Conservation (phyloP, 2,113 vertebrate genomes). For the Ascaphus truei region DNA sequence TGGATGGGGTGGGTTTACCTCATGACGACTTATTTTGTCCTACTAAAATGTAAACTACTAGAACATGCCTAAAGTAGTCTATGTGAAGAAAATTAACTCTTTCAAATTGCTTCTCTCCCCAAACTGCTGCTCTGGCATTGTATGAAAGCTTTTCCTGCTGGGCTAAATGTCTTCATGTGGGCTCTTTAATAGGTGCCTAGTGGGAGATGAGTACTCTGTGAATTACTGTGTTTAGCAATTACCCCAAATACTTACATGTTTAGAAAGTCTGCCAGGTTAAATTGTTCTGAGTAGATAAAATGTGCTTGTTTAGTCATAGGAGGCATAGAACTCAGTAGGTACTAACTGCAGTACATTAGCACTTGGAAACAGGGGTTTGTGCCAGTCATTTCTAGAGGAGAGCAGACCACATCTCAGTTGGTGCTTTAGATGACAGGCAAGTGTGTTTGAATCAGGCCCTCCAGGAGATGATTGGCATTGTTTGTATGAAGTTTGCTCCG, state of each 20-base stretch:
- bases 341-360: too few relatives aligned
- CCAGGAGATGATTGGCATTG: too few relatives aligned
- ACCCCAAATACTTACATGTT: neutral
- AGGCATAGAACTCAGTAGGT: too few relatives aligned
- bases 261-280: neutral
- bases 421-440: too few relatives aligned
- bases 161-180: constrained; percentile 1
- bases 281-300: constrained; percentile 10
- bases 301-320: neutral
- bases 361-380: too few relatives aligned
- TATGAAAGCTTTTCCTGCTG: neutral
- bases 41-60: neutral
- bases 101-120: too few relatives aligned
- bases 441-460: too few relatives aligned
- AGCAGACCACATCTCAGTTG: too few relatives aligned
- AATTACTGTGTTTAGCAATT: constrained; percentile 27
- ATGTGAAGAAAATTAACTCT: neutral
- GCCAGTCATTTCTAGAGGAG: too few relatives aligned
- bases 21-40: neutral
- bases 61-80: neutral
- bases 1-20: neutral
- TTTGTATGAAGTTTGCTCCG: too few relatives aligned
- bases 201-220: constrained; percentile 12
- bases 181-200: constrained; percentile 1
- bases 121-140: too few relatives aligned